Base-by-base conservation (phyloP, 2,113 vertebrate genomes). In the Eurypyga helias region DNA sequence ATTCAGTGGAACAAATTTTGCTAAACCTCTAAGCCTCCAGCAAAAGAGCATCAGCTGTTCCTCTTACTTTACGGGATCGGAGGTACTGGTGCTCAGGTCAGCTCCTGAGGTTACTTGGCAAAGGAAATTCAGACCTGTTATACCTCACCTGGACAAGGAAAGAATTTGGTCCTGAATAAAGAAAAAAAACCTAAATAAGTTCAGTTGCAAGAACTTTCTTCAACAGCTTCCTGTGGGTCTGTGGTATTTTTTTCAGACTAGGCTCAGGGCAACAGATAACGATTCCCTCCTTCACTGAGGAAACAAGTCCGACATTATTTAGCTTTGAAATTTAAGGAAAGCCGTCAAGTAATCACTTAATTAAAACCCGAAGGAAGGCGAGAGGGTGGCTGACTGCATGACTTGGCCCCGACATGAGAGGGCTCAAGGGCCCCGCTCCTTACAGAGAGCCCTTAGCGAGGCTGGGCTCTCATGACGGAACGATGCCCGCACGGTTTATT, bases 341-440 rank as follows among this genome's bases (percentile, higher is more conserved):
- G 69, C 76, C 92, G 67, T 75, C 70, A 96, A 94, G 67, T 64
- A 90, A 93, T 89, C 21, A 28, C 71, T 96, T 90, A 60, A 92
- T 92, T 96, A 94, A 87, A 92, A 82, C 57, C 57, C 3, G 3
- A 65, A 92, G 78, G 75, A 91, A 94, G 5, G 24, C 51, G 82
- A 90, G 75, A 91, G 33, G 80, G 81, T 64, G 93, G 91, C 61
- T 92, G 83, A 71, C 57, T 81, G 90, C 65, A 55, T 81, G 80
- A 64, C 48, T 93, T 77, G 48, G n/a, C 66, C 85, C n/a, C 0
- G n/a, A n/a, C n/a, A n/a, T n/a, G n/a, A n/a, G n/a, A n/a, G n/a
- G n/a, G n/a, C n/a, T n/a, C n/a, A n/a, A n/a, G n/a, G n/a, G n/a
- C n/a, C n/a, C n/a, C n/a, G n/a, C n/a, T n/a, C n/a, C n/a, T n/a